Evolutionary conservation across 2,888 invertebrate species (phyloP), one percentile per base, ranked within the genome.

Genomic region (Cheilosia scutellata): DNA sequence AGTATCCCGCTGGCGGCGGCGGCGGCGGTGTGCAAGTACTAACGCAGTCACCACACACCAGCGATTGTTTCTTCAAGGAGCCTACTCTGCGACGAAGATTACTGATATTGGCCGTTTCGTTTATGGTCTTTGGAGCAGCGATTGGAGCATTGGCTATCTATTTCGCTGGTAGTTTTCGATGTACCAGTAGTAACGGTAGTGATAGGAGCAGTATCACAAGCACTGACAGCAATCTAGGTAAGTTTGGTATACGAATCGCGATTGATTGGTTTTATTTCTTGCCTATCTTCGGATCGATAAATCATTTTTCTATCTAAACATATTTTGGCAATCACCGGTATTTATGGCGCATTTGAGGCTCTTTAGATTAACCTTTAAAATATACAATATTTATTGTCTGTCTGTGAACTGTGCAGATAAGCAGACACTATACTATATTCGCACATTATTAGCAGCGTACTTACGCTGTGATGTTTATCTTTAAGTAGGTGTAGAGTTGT

Each of bases 61-160:
- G 89, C 88, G 90, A 91, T 51, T 91, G 90, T 89, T 79, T 92
- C 95, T 95, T 92, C 94, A 95, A 72, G 95, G 96, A 65, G 95
- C 96, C 92, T 94, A 95, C 94, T 95, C 93, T 75, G 95, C 96
- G 87, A 94, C 95, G 88, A 94, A 94, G 93, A 89, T 88, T 92
- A 0, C 82, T 92, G 5, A 83, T 92, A 27, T 88, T 92, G 89
- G 93, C 92, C 53, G 88, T 91, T 9, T 91, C 93, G 13, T 91
- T 92, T 75, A 91, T 90, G 51, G 91, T 92, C 20, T 89, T 92
- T 57, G 92, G 92, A 20, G 92, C 92, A 27, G 93, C 91, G 29
- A 90, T 92, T 77, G 92, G 92, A 13, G 92, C 92, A 0, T 77
- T 92, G 87, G 90, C 91, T 75, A 92, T 92, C 58, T 92, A 93